These are phyloP conservation scores for Gymnodraco acuticeps DNA, from an alignment of 2,797 vertebrate genomes.

Conservation along the genomic window DNA sequence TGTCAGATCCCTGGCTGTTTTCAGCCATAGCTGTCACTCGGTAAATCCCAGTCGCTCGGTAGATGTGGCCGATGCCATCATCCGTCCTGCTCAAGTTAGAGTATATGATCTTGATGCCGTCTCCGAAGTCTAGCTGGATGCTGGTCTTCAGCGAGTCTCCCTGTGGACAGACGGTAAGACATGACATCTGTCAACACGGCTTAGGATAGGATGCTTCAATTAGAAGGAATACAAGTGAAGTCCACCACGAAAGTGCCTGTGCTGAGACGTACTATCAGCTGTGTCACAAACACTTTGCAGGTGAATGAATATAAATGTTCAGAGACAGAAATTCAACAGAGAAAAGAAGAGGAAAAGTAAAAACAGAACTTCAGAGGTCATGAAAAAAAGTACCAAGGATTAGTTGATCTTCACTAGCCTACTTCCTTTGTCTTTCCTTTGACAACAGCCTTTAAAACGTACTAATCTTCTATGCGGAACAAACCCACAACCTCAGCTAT, in stretches of 20 bases:
- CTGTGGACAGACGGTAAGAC: constrained; percentile 79
- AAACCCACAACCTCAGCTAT: too few relatives aligned
- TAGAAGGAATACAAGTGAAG: constrained; percentile 45
- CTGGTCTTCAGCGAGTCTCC: constrained; percentile 93
- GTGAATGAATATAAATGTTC: constrained; percentile 50
- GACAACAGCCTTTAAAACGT: too few relatives aligned
- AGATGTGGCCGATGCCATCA: constrained; percentile 92
- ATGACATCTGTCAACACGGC: constrained; percentile 71
- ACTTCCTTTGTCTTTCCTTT: too few relatives aligned
- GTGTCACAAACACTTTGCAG: constrained; percentile 65
- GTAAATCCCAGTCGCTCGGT: constrained; percentile 92
- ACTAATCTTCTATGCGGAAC: too few relatives aligned
- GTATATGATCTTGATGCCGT: constrained; percentile 94
- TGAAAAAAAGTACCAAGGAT: constrained; percentile 12
- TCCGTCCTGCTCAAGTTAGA: constrained; percentile 95
- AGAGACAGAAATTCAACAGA: constrained; percentile 64
- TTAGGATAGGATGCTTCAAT: constrained; percentile 64
- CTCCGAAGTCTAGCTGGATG: constrained; percentile 95
- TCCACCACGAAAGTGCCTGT: constrained; percentile 57
- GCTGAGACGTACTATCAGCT: constrained; percentile 44
- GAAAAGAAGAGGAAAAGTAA: constrained; percentile 44
- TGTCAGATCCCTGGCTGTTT: constrained; percentile 93
- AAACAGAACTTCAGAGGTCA: constrained; percentile 29
- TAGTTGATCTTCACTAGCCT: not conserved
- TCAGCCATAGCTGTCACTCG: constrained; percentile 91